Evolutionary conservation across 2,888 invertebrate species (phyloP), one percentile per base, ranked within the genome.

Genomic region (Trileptium ribeirensis): DNA sequence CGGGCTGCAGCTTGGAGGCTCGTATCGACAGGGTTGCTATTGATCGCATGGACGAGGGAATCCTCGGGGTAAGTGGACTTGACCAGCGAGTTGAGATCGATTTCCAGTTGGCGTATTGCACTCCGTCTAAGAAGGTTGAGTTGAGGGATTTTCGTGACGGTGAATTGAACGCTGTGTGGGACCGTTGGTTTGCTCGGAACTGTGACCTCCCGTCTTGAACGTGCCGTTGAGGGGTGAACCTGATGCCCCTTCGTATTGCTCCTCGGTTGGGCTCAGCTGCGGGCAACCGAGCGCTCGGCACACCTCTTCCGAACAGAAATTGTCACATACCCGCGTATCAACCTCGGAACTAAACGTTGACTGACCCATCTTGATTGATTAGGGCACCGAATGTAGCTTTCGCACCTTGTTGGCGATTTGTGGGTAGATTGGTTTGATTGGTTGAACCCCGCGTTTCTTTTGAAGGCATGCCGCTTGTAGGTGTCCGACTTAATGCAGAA

Each of bases 81-180:
- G 19, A 70, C 8, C 8, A 70, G 3, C n/a, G 3, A 19, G 33
- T 70, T n/a, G 19, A 70, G 8, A 19, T 8, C 3, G 8, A 70
- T 70, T 15, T n/a, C 70, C 70, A 70, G n/a, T 36, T 8, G 15
- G 33, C 36, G 31, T 8, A 31, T 70, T 8, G 70, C 70, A 29
- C 15, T 31, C n/a, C 70, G 70, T 70, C 70, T n/a, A 8, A 70
- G n/a, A 8, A 70, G 36, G 33, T 70, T 70, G 3, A 70, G 70
- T 29, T 31, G 8, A 70, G 70, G 70, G 36, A 70, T 70, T n/a
- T 70, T n/a, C 3, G 70, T 15, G 8, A 70, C 70, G 36, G 36
- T 70, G 70, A 70, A 70, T 36, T 70, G 70, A 36, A 70, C 70
- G n/a, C n/a, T 77, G 78, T 67, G 67, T 24, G 67, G 67, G 8